Evolutionary conservation across 2,888 invertebrate genomes (phyloP), one percentile per base, ranked within the genome.

Genomic region (Drosophila parthenogenetica): DNA sequence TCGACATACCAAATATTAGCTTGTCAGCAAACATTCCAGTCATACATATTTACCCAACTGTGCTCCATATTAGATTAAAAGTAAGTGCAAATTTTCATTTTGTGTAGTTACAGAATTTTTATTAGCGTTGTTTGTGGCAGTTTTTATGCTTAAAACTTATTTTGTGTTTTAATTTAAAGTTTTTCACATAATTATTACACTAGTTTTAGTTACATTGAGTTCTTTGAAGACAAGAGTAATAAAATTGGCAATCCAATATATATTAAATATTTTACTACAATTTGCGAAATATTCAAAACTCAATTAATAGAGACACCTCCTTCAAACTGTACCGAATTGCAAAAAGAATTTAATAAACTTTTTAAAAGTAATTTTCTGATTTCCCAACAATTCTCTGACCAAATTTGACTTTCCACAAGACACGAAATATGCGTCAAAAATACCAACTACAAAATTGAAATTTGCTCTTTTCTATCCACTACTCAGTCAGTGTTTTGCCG

Each of bases 401-500:
- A 40, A 2, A 5, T 17, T 54, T 42, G 17, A 17, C 14, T 3
- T 16, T 29, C 4, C 25, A 29, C 25, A 55, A 35, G 14, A 40
- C 35, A 17, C 17, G 22, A 55, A 58, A 58, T 29, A 49, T 42
- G 40, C 40, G 39, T 58, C 29, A 40, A 22, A 45, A 35, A 22
- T 37, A 16, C 51, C 10, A 17, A 59, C 42, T 29, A 29, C 10
- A n/a, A 48, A 37, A 35, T n/a, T 11, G 43, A 60, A 50, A 42
- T 32, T 35, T 19, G 8, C 22, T 16, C 16, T 35, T 22, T 16
- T 37, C 10, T 25, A 16, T 32, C 11, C 48, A 29, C 2, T 16
- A 7, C 11, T 16, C 8, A 39, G 19, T 10, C 17, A n/a, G 5
- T 29, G 35, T 2, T 48, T 25, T 57, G 25, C 16, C 45, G 42